These are phyloP conservation scores for Triplophysa rosa DNA, from an alignment of 2,113 vertebrate genomes.

Conservation along the genomic window DNA sequence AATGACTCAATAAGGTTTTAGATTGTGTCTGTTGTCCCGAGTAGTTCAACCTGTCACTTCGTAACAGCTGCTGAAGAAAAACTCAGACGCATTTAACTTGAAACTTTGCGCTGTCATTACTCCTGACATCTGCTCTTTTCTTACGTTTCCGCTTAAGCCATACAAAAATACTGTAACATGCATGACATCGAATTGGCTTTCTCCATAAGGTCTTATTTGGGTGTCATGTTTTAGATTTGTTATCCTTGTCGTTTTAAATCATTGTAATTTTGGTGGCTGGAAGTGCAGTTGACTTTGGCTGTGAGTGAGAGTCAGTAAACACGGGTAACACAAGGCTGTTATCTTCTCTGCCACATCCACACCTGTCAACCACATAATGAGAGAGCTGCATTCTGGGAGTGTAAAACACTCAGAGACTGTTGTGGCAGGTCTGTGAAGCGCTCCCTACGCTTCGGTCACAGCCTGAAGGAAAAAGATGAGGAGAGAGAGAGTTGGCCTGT, in stretches of 20 bases:
- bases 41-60: neutral
- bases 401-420: slow-evolving; percentile 35
- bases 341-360: slow-evolving; percentile 44
- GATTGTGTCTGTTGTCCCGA: neutral
- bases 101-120: neutral
- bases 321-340: slow-evolving; percentile 16
- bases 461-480: slow-evolving; percentile 25
- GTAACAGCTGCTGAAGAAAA: slow-evolving; percentile 28
- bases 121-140: neutral
- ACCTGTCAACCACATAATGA: slow-evolving; percentile 49
- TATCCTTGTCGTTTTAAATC: neutral
- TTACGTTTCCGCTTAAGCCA: neutral
- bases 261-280: neutral
- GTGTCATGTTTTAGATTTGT: slow-evolving; percentile 1
- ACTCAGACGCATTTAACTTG: neutral
- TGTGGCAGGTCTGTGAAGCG: slow-evolving; percentile 38
- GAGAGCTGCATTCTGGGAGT: slow-evolving; percentile 36
- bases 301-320: slow-evolving; percentile 9
- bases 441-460: slow-evolving; percentile 37
- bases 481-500: slow-evolving; percentile 43
- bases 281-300: slow-evolving; percentile 21
- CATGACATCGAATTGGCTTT: neutral
- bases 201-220: neutral
- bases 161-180: neutral
- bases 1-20: neutral